Evolutionary conservation across 2,797 vertebrate species (phyloP).

Genomic region (Typhlichthys subterraneus): DNA sequence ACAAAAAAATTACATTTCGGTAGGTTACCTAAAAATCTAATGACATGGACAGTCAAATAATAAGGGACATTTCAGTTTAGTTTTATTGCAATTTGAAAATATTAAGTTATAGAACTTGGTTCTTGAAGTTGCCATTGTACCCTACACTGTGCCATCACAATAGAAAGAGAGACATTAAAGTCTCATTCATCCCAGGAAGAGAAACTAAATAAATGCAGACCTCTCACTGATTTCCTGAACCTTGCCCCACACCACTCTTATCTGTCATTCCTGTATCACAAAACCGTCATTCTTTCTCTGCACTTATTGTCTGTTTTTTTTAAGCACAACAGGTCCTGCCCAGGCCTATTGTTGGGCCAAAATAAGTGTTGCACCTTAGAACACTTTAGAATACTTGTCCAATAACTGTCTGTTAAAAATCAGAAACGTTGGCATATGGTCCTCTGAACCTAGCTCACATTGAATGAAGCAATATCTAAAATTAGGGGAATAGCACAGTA

Average conservation of each 20-base stretch:
- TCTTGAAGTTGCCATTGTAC: slow-evolving; percentile 79
- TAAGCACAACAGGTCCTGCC: slow-evolving; percentile 74
- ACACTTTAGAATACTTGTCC: slow-evolving; percentile 65
- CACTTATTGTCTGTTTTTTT: slow-evolving; percentile 84
- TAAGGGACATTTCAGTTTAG: too few species aligned
- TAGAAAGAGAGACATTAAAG: slow-evolving; percentile 90
- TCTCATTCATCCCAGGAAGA: slow-evolving; percentile 79
- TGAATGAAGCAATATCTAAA: too few species aligned
- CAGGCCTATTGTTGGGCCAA: slow-evolving; percentile 81
- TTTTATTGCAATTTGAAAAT: too few species aligned
- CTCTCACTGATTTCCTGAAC: neutral
- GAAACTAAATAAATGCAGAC: slow-evolving; percentile 81
- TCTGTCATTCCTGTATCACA: neutral
- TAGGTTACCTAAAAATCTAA: too few species aligned
- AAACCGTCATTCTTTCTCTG: slow-evolving; percentile 53
- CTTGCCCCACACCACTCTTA: neutral
- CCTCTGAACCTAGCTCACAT: slow-evolving; percentile 39
- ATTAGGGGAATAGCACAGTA: too few species aligned
- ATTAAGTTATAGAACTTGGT: slow-evolving; percentile 14
- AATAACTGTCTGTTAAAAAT: slow-evolving; percentile 67
- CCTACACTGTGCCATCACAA: slow-evolving; percentile 73
- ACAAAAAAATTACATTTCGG: too few species aligned
- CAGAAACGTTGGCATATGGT: slow-evolving; percentile 68
- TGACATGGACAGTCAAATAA: too few species aligned
- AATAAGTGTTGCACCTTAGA: slow-evolving; percentile 76